Evolutionary conservation across 2,888 invertebrate species (phyloP).

Genomic region (Malthinus seriepunctatus): DNA sequence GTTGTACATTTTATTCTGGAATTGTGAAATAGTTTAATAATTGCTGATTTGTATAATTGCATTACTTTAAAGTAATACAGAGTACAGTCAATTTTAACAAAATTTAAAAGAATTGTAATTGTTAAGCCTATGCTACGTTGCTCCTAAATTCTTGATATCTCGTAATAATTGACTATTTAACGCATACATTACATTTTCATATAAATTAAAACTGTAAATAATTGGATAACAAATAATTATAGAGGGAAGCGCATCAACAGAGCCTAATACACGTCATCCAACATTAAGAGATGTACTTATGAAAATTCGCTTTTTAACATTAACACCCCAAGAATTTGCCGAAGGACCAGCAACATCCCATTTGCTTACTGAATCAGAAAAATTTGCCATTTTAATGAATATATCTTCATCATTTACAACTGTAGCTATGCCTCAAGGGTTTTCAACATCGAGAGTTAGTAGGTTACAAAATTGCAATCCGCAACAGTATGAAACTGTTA

Average conservation of each 20-base stretch:
- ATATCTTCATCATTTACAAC: constrained; percentile 73
- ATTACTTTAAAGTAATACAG: too few species aligned
- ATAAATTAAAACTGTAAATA: too few species aligned
- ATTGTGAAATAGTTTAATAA: too few species aligned
- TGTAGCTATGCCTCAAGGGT: constrained; percentile 74
- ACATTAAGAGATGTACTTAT: constrained; percentile 69
- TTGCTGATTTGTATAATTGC: too few species aligned
- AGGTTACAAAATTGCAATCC: constrained; percentile 12
- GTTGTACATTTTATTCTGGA: too few species aligned
- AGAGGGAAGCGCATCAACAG: constrained; percentile 35
- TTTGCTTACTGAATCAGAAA: constrained; percentile 76
- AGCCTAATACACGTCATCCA: constrained; percentile 39
- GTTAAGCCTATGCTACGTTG: too few species aligned
- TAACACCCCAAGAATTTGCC: constrained; percentile 81
- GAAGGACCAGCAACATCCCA: constrained; percentile 77
- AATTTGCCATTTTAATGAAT: constrained; percentile 81
- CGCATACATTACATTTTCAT: too few species aligned
- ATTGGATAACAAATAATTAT: not conserved
- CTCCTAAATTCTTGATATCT: too few species aligned
- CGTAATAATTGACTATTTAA: too few species aligned
- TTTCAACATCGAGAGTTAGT: constrained; percentile 58
- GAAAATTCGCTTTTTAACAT: constrained; percentile 78
- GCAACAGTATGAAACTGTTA: constrained; percentile 12
- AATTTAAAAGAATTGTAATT: too few species aligned
- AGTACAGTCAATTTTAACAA: too few species aligned